phyloP scores from a whole-genome alignment of 1,140 invertebrate species.

The Portunus trituberculatus region DNA sequence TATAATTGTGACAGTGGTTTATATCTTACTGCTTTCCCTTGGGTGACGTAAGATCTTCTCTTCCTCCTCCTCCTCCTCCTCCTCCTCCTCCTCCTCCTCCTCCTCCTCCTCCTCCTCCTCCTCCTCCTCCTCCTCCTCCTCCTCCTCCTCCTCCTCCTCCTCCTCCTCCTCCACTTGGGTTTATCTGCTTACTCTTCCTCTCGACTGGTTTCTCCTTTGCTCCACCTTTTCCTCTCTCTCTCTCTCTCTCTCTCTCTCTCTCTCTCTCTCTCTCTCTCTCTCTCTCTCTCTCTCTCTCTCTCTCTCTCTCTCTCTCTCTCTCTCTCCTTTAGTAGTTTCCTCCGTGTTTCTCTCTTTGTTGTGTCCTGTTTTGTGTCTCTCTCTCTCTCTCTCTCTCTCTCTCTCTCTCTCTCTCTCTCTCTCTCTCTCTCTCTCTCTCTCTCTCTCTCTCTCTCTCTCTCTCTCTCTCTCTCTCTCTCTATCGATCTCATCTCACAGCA shows the following conservation, averaged over 20 bases:
- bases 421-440: neutral
- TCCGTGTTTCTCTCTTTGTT: too few species aligned
- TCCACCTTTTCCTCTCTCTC: constrained; percentile 30
- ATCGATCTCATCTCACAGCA: too few species aligned
- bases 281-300: constrained; percentile 23
- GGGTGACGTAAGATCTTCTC: neutral
- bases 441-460: neutral
- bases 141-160: neutral
- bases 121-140: neutral
- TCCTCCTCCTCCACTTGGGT: neutral
- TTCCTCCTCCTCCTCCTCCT: neutral
- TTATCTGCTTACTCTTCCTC: constrained; percentile 31
- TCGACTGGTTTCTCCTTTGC: neutral
- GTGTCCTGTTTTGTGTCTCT: too few species aligned
- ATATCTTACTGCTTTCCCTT: neutral
- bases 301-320: neutral
- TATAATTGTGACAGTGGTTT: too few species aligned
- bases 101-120: neutral
- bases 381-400: too few species aligned
- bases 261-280: constrained; percentile 28
- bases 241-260: constrained; percentile 26
- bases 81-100: neutral
- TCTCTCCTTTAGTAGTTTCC: too few species aligned
- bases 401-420: too few species aligned
- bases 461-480: neutral